Percentiles rank a stretch among this genome's conserved stretches.
phyloP scores from a whole-genome alignment of 2,113 vertebrate species.

The Macroglossus sobrinus region DNA sequence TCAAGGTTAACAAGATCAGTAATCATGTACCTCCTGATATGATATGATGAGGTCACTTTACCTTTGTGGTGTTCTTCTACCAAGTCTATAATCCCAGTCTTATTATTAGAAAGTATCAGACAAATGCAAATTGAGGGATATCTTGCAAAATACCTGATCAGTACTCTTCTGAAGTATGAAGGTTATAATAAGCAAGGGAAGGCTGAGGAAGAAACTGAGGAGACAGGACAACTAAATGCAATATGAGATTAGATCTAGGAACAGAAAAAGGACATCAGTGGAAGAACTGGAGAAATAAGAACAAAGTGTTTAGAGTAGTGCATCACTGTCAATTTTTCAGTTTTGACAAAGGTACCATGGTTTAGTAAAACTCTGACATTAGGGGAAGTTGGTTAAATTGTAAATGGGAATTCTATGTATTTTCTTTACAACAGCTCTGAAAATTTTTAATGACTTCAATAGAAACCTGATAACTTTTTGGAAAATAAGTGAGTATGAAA shows the following conservation, averaged over 20 bases:
- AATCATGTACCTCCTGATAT: accelerated
- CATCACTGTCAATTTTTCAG: background rate
- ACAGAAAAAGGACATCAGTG: background rate
- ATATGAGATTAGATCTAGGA: background rate
- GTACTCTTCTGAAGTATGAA: background rate
- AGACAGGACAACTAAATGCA: background rate
- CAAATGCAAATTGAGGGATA: background rate
- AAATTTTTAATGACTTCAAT: background rate
- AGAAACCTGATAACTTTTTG: background rate
- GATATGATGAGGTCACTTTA: accelerated
- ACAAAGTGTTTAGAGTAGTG: background rate
- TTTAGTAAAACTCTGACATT: background rate
- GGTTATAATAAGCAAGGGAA: background rate
- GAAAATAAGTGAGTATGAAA: background rate
- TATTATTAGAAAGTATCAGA: background rate
- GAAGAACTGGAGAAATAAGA: background rate
- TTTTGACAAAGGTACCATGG: background rate
- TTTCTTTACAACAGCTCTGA: background rate
- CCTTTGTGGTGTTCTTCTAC: background rate
- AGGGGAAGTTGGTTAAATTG: background rate
- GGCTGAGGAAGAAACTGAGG: background rate
- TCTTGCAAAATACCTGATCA: background rate
- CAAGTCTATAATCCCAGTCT: background rate
- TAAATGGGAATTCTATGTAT: background rate
- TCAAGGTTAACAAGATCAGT: background rate